phyloP scores from a whole-genome alignment of 2,888 invertebrate species.

The Brachyptera putata region DNA sequence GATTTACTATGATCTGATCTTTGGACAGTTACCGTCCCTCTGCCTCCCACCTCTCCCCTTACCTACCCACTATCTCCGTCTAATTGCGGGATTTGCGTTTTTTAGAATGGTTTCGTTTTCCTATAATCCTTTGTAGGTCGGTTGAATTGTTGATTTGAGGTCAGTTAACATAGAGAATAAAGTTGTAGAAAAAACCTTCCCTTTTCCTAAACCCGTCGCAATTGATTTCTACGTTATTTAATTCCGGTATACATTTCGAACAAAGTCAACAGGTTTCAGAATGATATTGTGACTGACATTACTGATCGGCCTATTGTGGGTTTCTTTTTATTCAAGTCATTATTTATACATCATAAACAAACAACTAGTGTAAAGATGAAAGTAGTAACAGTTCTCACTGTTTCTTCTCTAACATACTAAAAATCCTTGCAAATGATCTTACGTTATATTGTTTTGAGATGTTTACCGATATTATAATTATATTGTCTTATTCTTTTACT shows the following conservation, averaged over 20 bases:
- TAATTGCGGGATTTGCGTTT: slow-evolving; percentile 16
- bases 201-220: neutral
- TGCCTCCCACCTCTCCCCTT: neutral
- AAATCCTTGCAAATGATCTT: no score
- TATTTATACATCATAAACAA: no score
- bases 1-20: slow-evolving; percentile 12
- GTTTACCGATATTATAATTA: no score
- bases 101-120: slow-evolving; percentile 2
- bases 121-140: slow-evolving; percentile 3
- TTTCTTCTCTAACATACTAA: no score
- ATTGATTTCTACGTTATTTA: slow-evolving; percentile 17
- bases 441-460: no score
- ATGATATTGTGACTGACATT: no score
- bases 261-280: slow-evolving; percentile 18
- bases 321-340: no score
- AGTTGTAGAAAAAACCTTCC: neutral
- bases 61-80: neutral
- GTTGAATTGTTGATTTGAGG: slow-evolving; percentile 15
- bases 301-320: no score
- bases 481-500: no score
- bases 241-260: neutral
- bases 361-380: no score
- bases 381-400: no score
- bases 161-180: no score
- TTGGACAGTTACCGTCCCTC: slow-evolving; percentile 12